Evolutionary conservation across 2,888 invertebrate species (phyloP), one percentile per base, ranked within the genome.

Genomic region (Eilema griseolum): DNA sequence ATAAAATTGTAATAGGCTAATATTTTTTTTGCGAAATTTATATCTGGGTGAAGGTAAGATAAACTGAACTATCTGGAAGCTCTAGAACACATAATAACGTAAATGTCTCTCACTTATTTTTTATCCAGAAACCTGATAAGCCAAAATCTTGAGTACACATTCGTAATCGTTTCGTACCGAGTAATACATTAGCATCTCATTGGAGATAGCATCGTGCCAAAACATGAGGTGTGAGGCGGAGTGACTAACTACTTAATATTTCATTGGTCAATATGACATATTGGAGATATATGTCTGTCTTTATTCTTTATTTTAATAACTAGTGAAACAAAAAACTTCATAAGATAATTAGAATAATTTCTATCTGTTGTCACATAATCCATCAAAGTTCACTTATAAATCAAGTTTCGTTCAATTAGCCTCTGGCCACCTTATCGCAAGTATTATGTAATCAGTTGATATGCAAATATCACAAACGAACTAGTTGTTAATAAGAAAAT

Each of bases 111-210:
- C 83, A 83, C 83, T 86, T 86, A 84, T 81, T 79, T 75, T 16
- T 86, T 89, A 90, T 90, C 88, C 84, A 82, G 91, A 89, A 90
- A 93, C 91, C 86, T 85, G 91, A 92, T 91, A 91, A 88, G 86
- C 79, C 79, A 74, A 83, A 83, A 83, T 85, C 79, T 83, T 86
- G 83, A 87, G 14, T 84, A 82, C 82, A 76, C 77, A 81, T 81
- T 73, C 89, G 89, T 94, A 95, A 95, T 95, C 93, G 88, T 91
- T 81, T 73, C 89, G 89, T 93, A 95, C 95, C 94, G 94, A 94
- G 88, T 91, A 90, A 92, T 92, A 93, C 93, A 94, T 94, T 94
- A 94, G 87, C 92, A 92, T 92, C 90, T 90, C 88, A 91, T 93
- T 92, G 88, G 85, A 83, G 89, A 92, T 90, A 89, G 75, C 86